Evolutionary conservation across 2,797 vertebrate genomes (phyloP).

Genomic region (Diplodus puntazzo): DNA sequence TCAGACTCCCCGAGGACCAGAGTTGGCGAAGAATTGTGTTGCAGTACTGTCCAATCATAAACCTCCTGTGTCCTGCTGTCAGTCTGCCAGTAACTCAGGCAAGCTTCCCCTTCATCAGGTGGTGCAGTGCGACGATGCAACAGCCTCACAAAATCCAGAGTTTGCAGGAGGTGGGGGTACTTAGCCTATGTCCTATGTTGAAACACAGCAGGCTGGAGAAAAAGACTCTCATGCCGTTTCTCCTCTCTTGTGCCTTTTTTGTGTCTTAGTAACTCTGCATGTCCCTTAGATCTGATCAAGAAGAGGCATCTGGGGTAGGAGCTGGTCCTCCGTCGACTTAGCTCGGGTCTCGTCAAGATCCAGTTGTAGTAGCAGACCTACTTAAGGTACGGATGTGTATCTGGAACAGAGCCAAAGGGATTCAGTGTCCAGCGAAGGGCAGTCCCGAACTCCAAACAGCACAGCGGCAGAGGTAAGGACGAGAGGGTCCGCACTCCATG

Average conservation of each 20-base stretch:
- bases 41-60: conserved; percentile 32
- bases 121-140: conserved; percentile 81
- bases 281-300: conserved; percentile 75
- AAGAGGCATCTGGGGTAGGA: conserved; percentile 46
- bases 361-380: conserved; percentile 30
- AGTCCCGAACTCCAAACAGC: conserved; percentile 45
- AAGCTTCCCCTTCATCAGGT: conserved; percentile 72
- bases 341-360: conserved; percentile 24
- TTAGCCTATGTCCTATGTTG: background rate
- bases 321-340: conserved; percentile 28
- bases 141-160: conserved; percentile 64
- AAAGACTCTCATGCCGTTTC: conserved; percentile 32
- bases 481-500: conserved; percentile 27
- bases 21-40: conserved; percentile 29
- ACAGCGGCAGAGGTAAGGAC: conserved; percentile 33
- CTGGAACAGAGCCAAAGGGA: conserved; percentile 63
- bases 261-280: conserved; percentile 56
- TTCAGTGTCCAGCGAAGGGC: conserved; percentile 48
- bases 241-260: conserved; percentile 30
- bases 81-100: conserved; percentile 52
- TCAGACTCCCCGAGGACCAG: conserved; percentile 32
- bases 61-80: conserved; percentile 48
- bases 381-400: conserved; percentile 42
- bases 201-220: background rate
- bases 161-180: conserved; percentile 52